Conservation (phyloP, 2,888 invertebrate genomes). For the Xestobium rufovillosum region DNA sequence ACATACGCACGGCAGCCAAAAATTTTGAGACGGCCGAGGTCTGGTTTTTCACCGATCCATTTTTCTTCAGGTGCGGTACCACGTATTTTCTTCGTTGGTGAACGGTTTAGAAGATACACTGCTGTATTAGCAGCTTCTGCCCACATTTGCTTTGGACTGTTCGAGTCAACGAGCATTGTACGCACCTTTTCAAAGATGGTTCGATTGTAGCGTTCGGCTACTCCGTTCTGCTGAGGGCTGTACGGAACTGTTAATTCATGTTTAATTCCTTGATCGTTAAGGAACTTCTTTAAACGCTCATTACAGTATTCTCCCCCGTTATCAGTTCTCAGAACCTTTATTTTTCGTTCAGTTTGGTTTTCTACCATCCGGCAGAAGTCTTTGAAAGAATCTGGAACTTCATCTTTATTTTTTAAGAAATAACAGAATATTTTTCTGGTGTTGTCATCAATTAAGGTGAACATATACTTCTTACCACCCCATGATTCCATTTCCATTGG, state of each 20-base stretch:
- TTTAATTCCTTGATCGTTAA: constrained; percentile 5
- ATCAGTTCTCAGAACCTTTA: no score
- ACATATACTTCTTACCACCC: no score
- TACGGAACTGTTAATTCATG: constrained; percentile 8
- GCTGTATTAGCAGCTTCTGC: constrained; percentile 23
- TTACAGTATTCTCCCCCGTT: no score
- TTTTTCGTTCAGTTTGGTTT: no score
- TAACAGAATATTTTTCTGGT: no score
- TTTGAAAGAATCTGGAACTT: no score
- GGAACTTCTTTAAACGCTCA: not conserved
- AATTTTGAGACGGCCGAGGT: constrained; percentile 10
- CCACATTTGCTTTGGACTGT: constrained; percentile 10
- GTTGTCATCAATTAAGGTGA: no score
- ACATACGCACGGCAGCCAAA: constrained; percentile 14
- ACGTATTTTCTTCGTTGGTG: constrained; percentile 10
- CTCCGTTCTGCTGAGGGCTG: constrained; percentile 9
- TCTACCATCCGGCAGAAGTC: no score
- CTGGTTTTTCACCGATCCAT: constrained; percentile 6
- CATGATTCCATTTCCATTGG: no score
- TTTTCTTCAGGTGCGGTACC: constrained; percentile 8
- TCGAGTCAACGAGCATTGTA: constrained; percentile 22
- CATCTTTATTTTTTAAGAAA: no score
- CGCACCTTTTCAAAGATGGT: constrained; percentile 22
- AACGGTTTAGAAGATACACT: constrained; percentile 18
- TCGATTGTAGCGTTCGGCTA: constrained; percentile 18